These are phyloP conservation scores for Microcebus murinus DNA, from an alignment of 2,113 vertebrate species.

Conservation along the genomic window DNA sequence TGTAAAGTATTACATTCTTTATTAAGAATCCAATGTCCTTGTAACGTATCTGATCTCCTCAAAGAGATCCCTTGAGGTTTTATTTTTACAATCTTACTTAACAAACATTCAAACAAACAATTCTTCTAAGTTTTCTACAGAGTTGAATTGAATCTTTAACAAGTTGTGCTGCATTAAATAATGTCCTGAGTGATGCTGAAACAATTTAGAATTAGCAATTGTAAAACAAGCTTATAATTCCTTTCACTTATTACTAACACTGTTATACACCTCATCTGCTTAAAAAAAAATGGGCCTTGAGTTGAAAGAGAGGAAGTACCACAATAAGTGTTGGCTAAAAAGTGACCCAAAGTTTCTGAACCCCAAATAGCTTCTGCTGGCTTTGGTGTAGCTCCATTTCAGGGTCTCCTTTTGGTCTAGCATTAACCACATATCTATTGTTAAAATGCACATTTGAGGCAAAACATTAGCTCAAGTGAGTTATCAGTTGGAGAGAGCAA, in stretches of 20 bases:
- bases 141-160: slow-evolving; percentile 20
- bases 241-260: not conserved
- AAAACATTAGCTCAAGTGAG: not conserved
- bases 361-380: not conserved
- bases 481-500: not conserved
- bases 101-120: slow-evolving; percentile 48
- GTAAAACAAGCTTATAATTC: not conserved
- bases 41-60: slow-evolving; percentile 18
- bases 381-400: not conserved
- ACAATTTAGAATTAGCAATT: not conserved
- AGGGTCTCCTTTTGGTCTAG: not conserved
- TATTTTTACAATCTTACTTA: slow-evolving; percentile 46
- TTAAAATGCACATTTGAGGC: not conserved
- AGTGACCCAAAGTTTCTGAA: not conserved
- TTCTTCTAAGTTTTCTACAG: not conserved
- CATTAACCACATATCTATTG: not conserved
- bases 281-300: not conserved
- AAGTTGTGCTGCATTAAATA: slow-evolving; percentile 25
- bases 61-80: slow-evolving; percentile 1
- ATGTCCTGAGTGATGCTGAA: not conserved
- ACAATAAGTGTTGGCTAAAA: not conserved
- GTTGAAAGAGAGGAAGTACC: not conserved
- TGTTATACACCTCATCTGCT: not conserved
- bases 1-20: not conserved
- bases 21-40: not conserved